Conservation (phyloP, 64 coral and sea anemone genomes). For the Montipora capricornis region DNA sequence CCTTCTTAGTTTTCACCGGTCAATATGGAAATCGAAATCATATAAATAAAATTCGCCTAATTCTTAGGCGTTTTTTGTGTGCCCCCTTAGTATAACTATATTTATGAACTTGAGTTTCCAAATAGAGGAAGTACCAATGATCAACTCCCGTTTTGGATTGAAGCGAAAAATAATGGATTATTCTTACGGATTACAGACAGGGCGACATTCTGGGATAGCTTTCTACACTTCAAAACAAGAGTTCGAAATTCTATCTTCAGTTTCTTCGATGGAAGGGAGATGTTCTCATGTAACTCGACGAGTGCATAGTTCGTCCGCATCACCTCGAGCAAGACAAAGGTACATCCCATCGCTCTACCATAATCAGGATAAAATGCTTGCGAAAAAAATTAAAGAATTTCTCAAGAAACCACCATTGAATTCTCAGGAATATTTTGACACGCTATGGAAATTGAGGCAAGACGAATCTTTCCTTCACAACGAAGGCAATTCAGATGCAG, state of each 20-base stretch:
- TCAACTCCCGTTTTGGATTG: not conserved
- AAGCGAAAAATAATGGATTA: not conserved
- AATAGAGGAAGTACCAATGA: not conserved
- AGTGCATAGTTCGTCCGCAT: not conserved
- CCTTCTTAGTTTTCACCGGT: not conserved
- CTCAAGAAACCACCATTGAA: conserved; percentile 43
- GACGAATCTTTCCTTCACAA: not conserved
- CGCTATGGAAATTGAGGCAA: conserved; percentile 11
- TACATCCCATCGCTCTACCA: conserved; percentile 32
- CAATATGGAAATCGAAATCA: not conserved
- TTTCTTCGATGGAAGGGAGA: not conserved
- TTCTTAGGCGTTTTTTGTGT: not conserved
- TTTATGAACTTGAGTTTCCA: not conserved
- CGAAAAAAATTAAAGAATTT: conserved; percentile 40
- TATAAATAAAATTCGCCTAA: not conserved
- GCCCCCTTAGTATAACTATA: not conserved
- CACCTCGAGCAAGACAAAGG: not conserved
- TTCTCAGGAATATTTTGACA: conserved; percentile 42
- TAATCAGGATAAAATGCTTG: conserved; percentile 32
- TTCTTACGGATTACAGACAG: not conserved
- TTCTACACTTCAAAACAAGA: not conserved
- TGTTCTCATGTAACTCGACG: not conserved
- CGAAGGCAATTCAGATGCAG: not conserved
- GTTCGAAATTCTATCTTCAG: not conserved
- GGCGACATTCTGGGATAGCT: not conserved